Conservation (phyloP, 2,888 invertebrate species). For the Branchipolynoe longqiensis region DNA sequence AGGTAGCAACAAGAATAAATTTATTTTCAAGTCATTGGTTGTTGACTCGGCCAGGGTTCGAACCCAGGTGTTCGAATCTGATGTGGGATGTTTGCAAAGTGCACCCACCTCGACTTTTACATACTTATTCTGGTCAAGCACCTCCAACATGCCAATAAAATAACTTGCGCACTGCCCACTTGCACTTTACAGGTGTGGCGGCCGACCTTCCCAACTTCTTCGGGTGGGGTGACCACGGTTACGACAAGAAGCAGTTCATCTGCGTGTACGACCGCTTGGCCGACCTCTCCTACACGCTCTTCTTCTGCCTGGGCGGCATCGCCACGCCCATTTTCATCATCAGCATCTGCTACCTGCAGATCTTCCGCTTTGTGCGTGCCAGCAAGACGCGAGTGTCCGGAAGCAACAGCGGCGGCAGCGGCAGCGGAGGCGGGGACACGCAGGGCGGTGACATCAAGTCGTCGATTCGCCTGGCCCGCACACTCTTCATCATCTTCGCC, state of each 20-base stretch:
- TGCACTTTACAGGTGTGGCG: constrained; percentile 54
- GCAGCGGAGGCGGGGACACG: background rate
- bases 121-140: too few relatives aligned
- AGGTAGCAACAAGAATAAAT: background rate
- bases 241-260: constrained; percentile 42
- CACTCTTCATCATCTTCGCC: constrained; percentile 72
- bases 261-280: constrained; percentile 68
- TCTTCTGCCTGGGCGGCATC: constrained; percentile 66
- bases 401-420: too few relatives aligned
- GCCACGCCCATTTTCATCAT: constrained; percentile 64
- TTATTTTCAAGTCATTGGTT: background rate
- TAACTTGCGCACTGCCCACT: too few relatives aligned
- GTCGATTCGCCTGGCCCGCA: constrained; percentile 66
- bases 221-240: constrained; percentile 54
- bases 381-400: constrained; percentile 55
- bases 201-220: constrained; percentile 51
- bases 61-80: too few relatives aligned
- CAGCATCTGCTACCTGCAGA: constrained; percentile 64
- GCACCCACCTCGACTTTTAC: too few relatives aligned
- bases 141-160: too few relatives aligned
- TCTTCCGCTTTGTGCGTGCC: constrained; percentile 61
- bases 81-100: too few relatives aligned
- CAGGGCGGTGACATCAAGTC: background rate
- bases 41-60: too few relatives aligned
- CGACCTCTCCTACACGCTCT: constrained; percentile 66